A percentile compares a stretch with the other conserved stretches of the same genome.
phyloP scores from a whole-genome alignment of 30 jellyfish, hydroid and myxozoan genomes.

The Cassiopea andromeda region DNA sequence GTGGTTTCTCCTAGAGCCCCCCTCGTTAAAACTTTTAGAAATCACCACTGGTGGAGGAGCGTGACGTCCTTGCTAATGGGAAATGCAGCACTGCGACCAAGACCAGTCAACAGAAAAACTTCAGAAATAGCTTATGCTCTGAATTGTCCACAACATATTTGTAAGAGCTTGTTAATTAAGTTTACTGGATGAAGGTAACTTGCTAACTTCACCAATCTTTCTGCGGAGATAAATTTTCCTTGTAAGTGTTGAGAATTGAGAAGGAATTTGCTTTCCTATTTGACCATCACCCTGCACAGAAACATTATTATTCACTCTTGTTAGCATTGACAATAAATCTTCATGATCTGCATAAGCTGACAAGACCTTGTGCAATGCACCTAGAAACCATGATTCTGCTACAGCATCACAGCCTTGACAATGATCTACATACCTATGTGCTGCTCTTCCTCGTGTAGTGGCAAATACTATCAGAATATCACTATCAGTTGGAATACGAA shows the following conservation, averaged over 20 bases:
- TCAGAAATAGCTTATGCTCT: too few relatives aligned
- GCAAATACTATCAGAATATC: conserved; percentile 57
- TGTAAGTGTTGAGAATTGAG: conserved; percentile 47
- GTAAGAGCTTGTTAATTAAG: too few relatives aligned
- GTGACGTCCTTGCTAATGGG: too few relatives aligned
- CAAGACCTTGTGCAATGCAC: conserved; percentile 52
- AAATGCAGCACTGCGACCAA: too few relatives aligned
- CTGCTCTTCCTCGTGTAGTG: conserved; percentile 56
- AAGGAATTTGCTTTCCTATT: conserved; percentile 43
- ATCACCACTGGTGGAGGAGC: too few relatives aligned
- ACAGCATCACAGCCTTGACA: neutral
- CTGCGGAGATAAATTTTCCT: conserved; percentile 13
- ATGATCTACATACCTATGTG: conserved; percentile 25
- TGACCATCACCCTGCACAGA: conserved; percentile 27
- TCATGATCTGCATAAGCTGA: conserved; percentile 33
- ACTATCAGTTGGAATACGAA: conserved; percentile 63
- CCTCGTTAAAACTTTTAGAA: too few relatives aligned
- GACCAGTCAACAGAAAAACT: too few relatives aligned
- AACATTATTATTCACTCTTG: conserved; percentile 53
- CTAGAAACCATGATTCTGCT: conserved; percentile 65
- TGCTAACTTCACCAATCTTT: too few relatives aligned
- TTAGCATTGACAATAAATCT: conserved; percentile 62
- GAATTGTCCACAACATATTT: too few relatives aligned
- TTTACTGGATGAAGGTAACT: too few relatives aligned
- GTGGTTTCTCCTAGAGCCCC: too few relatives aligned